Percentiles rank a stretch among this genome's conserved stretches.
Evolutionary conservation across 2,888 invertebrate genomes (phyloP).

Genomic region (Marasmarcha lunaedactyla): DNA sequence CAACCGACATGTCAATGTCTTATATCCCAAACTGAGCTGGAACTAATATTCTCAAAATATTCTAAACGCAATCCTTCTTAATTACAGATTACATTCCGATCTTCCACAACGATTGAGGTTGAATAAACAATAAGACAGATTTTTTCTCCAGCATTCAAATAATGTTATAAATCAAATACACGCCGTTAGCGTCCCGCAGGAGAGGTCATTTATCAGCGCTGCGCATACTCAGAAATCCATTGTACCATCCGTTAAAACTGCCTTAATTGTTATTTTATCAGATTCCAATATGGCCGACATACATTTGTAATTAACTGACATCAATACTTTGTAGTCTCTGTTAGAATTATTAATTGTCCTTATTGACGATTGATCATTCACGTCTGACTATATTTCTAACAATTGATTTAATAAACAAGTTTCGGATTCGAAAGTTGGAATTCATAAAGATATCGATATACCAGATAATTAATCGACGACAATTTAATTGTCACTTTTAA

Average conservation of each 20-base stretch:
- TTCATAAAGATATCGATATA: neutral
- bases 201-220: conserved; percentile 62
- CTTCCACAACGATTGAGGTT: conserved; percentile 47
- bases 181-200: conserved; percentile 47
- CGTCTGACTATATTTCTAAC: conserved; percentile 17
- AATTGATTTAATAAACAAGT: conserved; percentile 7
- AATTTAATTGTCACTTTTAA: conserved; percentile 1
- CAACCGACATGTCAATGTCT: no score
- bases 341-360: no score
- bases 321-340: no score
- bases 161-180: conserved; percentile 65
- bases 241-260: conserved; percentile 52
- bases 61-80: no score
- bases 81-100: no score
- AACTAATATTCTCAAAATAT: no score
- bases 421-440: neutral
- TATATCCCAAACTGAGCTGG: no score
- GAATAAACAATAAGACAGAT: conserved; percentile 49
- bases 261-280: conserved; percentile 67
- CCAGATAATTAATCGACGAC: neutral
- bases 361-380: conserved; percentile 15
- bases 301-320: conserved; percentile 34
- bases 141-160: conserved; percentile 51
- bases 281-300: conserved; percentile 54
- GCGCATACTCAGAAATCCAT: conserved; percentile 41